Base-by-base conservation (phyloP, 92 coral and sea anemone genomes). In the Plumapathes pennacea region DNA sequence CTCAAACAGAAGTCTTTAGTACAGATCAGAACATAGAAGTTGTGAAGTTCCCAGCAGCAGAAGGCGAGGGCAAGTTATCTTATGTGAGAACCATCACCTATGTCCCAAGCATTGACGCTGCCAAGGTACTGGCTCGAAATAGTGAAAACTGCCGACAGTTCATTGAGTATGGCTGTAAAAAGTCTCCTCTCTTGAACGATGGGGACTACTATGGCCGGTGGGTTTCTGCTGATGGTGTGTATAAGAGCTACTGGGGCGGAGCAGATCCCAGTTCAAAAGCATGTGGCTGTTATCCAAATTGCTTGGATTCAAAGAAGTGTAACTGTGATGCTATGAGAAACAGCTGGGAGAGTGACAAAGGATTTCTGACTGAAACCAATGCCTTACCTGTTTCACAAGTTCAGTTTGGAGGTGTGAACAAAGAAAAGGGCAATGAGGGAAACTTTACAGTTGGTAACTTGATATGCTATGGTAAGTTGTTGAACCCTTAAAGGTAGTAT, bases 231-330 rank as follows among this genome's bases (percentile, higher is more conserved):
- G 62, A 57, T 58, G 82, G 85, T n/a, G 32, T 61, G 51, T 85
- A 72, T 28, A 55, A 72, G 41, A 46, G 78, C 38, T 87, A 83
- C 60, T 87, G 96, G 96, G 96, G 96, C 0, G 96, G 90, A 2
- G 73, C 86, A 13, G 32, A 46, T 3, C 76, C 85, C 0, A 57
- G 58, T 14, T 54, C 57, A 0, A 43, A 67, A 26, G 89, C 89
- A 4, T 87, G 96, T 73, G 77, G 85, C 5, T 67, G 62, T 37
- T 57, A 60, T 36, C 59, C 67, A 1, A 68, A 49, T 10, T 87
- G 96, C 54, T 24, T 55, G 32, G 41, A 41, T 1, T 19, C 37
- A 13, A 57, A 67, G 39, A 60, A 67, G 12, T 87, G 96, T 23
- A 87, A 87, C 79, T 87, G 96, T 37, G 96, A 87, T 72, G 96